A percentile compares a stretch with the other conserved stretches of the same genome.
Evolutionary conservation across 2,797 vertebrate genomes (phyloP).

Genomic region (Sciaenops ocellatus): DNA sequence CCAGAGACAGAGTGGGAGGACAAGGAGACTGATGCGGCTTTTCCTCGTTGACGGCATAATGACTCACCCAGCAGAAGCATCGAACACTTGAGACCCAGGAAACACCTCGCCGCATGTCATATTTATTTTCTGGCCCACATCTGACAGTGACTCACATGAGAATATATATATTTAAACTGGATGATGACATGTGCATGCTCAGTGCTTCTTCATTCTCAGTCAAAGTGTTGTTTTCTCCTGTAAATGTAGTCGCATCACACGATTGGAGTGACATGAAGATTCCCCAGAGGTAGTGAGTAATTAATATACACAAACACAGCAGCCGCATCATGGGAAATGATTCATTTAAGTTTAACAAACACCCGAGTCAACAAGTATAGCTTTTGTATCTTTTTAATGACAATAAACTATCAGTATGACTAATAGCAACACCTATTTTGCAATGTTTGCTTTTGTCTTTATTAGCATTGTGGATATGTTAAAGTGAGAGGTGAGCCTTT

Average conservation of each 20-base stretch:
- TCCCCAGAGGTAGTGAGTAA: constrained; percentile 12
- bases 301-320: constrained; percentile 29
- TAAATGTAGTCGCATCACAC: constrained; percentile 5
- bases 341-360: constrained; percentile 28
- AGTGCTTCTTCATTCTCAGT: constrained; percentile 10
- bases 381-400: constrained; percentile 67
- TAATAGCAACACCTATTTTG: constrained; percentile 23
- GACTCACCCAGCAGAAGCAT: constrained; percentile 70
- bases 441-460: constrained; percentile 28
- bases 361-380: constrained; percentile 10
- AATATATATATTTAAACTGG: constrained; percentile 49
- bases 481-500: not conserved
- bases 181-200: constrained; percentile 33
- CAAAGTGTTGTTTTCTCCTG: not conserved
- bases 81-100: constrained; percentile 66
- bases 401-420: constrained; percentile 48
- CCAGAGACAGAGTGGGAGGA: constrained; percentile 95
- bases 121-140: constrained; percentile 74
- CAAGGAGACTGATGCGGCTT: constrained; percentile 67
- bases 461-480: constrained; percentile 20
- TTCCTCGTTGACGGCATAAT: constrained; percentile 54
- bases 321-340: constrained; percentile 22
- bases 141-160: constrained; percentile 67
- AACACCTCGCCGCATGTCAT: constrained; percentile 69
- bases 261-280: constrained; percentile 20